Conservation (phyloP, 2,797 vertebrate genomes). For the Onychomys arenicola region DNA sequence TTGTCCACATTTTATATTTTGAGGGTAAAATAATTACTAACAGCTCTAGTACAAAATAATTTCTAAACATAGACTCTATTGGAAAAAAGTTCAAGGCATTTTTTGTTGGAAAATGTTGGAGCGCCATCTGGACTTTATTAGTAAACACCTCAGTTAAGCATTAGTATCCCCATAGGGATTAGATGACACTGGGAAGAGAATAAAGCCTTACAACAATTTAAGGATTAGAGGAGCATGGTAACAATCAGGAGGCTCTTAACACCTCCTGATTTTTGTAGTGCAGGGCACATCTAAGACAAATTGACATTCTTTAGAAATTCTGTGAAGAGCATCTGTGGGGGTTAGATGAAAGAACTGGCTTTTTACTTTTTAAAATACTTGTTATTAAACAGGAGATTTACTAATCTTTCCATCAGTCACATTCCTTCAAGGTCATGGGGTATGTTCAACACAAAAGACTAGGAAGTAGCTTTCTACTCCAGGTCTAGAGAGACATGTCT, state of each 20-base stretch:
- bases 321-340: background rate
- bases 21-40: conserved; percentile 54
- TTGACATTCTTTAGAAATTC: conserved; percentile 21
- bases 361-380: background rate
- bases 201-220: background rate
- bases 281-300: background rate
- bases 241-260: background rate
- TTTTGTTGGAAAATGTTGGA: conserved; percentile 42
- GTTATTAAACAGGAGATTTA: conserved; percentile 17
- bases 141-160: conserved; percentile 46
- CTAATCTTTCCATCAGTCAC: background rate
- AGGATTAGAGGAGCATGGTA: conserved; percentile 25
- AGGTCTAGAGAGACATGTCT: background rate
- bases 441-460: background rate
- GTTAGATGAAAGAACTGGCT: background rate
- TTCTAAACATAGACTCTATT: conserved; percentile 35
- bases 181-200: background rate
- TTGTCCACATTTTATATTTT: background rate
- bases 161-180: conserved; percentile 23
- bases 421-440: background rate
- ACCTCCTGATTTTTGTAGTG: background rate
- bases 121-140: background rate
- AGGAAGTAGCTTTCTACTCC: background rate
- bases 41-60: background rate
- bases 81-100: conserved; percentile 29